Conservation (phyloP, 2,797 vertebrate species). For the Sphenodon punctatus region DNA sequence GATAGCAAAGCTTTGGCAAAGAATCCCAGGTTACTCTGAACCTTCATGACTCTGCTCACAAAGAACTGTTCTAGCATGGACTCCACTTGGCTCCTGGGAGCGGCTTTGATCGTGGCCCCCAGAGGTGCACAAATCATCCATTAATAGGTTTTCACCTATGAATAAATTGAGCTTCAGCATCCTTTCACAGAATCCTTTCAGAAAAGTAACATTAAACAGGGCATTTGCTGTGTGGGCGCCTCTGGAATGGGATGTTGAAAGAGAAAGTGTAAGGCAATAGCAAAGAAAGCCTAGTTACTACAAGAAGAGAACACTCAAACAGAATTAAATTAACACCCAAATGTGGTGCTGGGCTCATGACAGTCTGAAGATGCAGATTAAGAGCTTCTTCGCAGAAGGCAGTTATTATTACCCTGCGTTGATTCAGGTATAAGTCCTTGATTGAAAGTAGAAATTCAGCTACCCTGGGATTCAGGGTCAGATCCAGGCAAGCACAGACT, state of each 20-base stretch:
- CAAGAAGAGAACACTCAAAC: not conserved
- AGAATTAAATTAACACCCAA: not conserved
- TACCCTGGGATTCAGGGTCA: too few species aligned
- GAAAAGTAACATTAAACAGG: not conserved
- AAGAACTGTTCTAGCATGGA: not conserved
- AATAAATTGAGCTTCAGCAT: not conserved
- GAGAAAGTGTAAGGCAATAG: not conserved
- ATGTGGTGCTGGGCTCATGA: not conserved
- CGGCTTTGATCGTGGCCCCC: too few species aligned
- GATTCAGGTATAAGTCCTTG: too few species aligned
- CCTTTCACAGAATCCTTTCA: not conserved
- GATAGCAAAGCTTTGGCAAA: not conserved
- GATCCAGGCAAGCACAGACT: too few species aligned
- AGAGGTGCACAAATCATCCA: not conserved
- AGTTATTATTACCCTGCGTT: too few species aligned
- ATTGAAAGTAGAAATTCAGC: too few species aligned
- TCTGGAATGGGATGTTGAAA: not conserved
- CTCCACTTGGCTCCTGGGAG: not conserved
- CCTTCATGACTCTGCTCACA: not conserved
- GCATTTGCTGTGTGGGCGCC: not conserved
- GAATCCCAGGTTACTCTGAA: not conserved
- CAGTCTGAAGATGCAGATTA: not conserved
- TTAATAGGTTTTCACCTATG: conserved; percentile 26
- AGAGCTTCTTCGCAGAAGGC: not conserved
- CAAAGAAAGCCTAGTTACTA: not conserved